Evolutionary conservation across 2,888 invertebrate genomes (phyloP), one percentile per base, ranked within the genome.

Genomic region (Malthinus seriepunctatus): DNA sequence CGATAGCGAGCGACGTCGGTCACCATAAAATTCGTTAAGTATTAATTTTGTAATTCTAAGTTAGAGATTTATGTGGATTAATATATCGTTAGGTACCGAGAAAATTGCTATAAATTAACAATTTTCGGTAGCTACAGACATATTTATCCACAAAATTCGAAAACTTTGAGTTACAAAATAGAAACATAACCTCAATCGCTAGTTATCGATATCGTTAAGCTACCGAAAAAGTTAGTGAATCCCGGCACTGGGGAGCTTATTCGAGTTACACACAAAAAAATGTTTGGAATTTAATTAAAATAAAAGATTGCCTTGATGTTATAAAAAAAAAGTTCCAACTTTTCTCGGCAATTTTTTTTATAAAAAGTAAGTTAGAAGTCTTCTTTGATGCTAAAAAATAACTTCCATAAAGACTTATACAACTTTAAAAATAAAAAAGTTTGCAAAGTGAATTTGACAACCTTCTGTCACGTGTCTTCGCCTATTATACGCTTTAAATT

Each of bases 361-460:
- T n/a, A n/a, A n/a, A 32, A 32, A 35, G 54, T 38, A 46, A 53
- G 37, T 14, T 9, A n/a, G 53, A 51, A 39, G 46, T 44, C 23
- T 37, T 32, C 32, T 46, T 48, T 47, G 39, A 53, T 54, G 48
- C 39, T 54, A 54, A 54, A 52, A 54, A 48, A 54, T 47, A 39
- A 39, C 54, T 35, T 14, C 31, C 32, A 54, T 54, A 54, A 51
- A 54, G 46, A 45, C 54, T 48, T 54, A 31, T 37, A 46, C 32
- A 54, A 54, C 47, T 47, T 54, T 47, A 47, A 54, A 54, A 51
- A 42, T 12, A 53, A 52, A 53, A 58, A 58, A 58, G 48, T 53
- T 58, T 11, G 31, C 38, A 48, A 44, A 53, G 48, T 45, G 58
- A 53, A 52, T 58, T 58, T 58, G 58, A 58, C 58, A 53, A 53